Evolutionary conservation across 2,113 vertebrate species (phyloP), one percentile per base, ranked within the genome.

Genomic region (Anoplopoma fimbria): DNA sequence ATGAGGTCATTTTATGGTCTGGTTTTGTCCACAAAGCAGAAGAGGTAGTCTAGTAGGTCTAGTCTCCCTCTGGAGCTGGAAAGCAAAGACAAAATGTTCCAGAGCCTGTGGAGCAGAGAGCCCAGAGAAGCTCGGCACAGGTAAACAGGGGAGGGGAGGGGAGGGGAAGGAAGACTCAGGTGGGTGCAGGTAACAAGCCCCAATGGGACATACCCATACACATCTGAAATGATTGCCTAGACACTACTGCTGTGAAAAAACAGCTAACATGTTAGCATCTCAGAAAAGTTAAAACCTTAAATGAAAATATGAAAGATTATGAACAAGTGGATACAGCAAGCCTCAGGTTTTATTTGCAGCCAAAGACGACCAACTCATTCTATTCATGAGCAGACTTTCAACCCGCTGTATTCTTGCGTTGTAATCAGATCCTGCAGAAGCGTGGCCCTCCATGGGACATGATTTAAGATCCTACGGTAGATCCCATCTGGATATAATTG

Each of bases 111-210:
- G 77, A 84, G 82, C 63, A 62, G 53, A 74, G 64, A 55, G 77
- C 68, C 45, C 69, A 51, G 64, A 76, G 79, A 74, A 36, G 62
- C 82, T 91, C 27, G 81, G 83, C 88, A 63, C 70, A 88, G 87
- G 88, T 93, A 95, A 95, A 94, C 93, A 94, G 64, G 70, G 64
- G 82, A 42, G 73, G 33, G 42, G 42, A 33, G 31, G 13, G 31
- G 55, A 49, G 69, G 23, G 62, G 84, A 67, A 42, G 64, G 62
- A 61, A 86, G 89, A 84, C 92, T 88, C 94, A 94, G 93, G 94
- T 94, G 94, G 92, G 84, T 65, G 63, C 86, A 88, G 87, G 91
- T 94, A 96, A 95, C 93, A 91, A 95, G 95, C 85, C 94, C 92
- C 93, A 49, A 2, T 36, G 93, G 92, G 94, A 92, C 81, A 77